Base-by-base conservation (phyloP, 2,797 vertebrate genomes). In the Ctenopoma multispine region DNA sequence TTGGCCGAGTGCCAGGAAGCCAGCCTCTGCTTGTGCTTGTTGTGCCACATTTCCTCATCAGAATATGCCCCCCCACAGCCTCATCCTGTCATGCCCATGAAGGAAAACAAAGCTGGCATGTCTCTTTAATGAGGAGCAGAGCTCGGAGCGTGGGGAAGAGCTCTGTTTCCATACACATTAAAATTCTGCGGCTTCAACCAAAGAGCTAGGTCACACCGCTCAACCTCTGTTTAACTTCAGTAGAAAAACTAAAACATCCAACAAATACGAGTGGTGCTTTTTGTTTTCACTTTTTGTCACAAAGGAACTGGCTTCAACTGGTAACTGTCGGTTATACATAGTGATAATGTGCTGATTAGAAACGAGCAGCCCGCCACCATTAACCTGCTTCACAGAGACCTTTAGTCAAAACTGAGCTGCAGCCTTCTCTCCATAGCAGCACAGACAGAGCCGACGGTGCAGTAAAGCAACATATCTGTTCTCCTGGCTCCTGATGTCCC, bases 91-190 rank as follows among this genome's bases (percentile, higher is more conserved):
- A 94, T 87, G 87, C 81, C 84, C 86, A 74, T 90, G 91, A 91
- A 90, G 92, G 86, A 93, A 95, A 95, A 95, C 94, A 95, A 95
- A 95, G 93, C 93, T 94, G 94, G 93, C 95, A 91, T 91, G 89
- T 92, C 93, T 93, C 90, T 92, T 91, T 95, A 95, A 94, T 93
- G 92, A 94, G 92, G 90, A 87, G 81, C 80, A 72, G 81, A 75
- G 82, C 90, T 92, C 78, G 12, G 83, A 91, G 90, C 83, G 72
- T 82, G 83, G 83, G 87, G 89, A 90, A 89, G 74, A 86, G 74
- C 84, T 84, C 81, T 57, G 54, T 89, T 93, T 91, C 82, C 82
- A 81, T 79, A 80, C 81, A 62, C 77, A 92, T 93, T 93, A 82
- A 90, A 90, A 93, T 94, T 84, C 90, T 88, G 77, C 65, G 17